Conservation (phyloP, 2,888 invertebrate genomes). For the Andricus curvator region DNA sequence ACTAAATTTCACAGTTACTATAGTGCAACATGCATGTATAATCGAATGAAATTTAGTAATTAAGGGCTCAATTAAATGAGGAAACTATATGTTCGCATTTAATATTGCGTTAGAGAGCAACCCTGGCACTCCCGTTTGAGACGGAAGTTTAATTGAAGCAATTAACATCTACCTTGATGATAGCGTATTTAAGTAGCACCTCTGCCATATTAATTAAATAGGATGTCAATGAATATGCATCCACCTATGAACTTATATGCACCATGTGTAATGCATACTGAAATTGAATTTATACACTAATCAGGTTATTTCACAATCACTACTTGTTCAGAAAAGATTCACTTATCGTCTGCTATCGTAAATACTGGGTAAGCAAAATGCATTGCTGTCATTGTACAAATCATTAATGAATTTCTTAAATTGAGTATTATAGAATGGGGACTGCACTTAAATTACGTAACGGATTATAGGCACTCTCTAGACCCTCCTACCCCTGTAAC, state of each 20-base stretch:
- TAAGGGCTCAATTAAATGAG: slow-evolving; percentile 54
- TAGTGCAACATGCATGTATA: slow-evolving; percentile 36
- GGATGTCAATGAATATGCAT: neutral
- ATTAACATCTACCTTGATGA: slow-evolving; percentile 54
- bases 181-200: slow-evolving; percentile 7
- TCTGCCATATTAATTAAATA: slow-evolving; percentile 18
- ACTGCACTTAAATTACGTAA: no score
- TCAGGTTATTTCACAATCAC: no score
- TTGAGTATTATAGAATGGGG: no score
- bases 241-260: neutral
- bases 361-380: no score
- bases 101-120: slow-evolving; percentile 52
- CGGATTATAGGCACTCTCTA: no score
- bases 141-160: slow-evolving; percentile 53
- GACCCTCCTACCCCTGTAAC: no score
- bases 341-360: no score
- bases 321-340: no score
- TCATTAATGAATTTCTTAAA: no score
- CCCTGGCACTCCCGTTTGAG: slow-evolving; percentile 47
- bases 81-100: slow-evolving; percentile 52
- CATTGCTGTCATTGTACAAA: no score
- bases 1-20: slow-evolving; percentile 1
- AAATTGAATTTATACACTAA: neutral
- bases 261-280: neutral
- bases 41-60: slow-evolving; percentile 56